Evolutionary conservation across 2,888 invertebrate genomes (phyloP), one percentile per base, ranked within the genome.

Genomic region (Phengaris arion): DNA sequence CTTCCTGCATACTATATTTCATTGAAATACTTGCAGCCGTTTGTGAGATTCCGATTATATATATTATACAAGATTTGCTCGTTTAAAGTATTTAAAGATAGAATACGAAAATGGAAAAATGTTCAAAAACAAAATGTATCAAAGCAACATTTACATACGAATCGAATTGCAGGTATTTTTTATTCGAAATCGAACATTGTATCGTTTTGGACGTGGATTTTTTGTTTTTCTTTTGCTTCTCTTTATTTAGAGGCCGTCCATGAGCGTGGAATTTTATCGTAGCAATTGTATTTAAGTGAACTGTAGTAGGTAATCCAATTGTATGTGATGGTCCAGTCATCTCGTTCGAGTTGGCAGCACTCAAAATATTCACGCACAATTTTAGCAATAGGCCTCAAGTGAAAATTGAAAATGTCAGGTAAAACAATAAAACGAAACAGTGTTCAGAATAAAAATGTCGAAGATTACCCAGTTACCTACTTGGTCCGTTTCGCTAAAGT

Each of bases 251-350:
- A 48, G 22, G 59, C 59, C 22, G 6, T 22, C 15, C 22, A 10
- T 2, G 9, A 59, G n/a, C 6, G 57, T 57, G 57, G 9, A 57
- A 15, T 22, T 59, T 59, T 59, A 59, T 22, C 22, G 59, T 4
- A 22, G 59, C 59, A 59, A 59, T 59, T 22, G 59, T 59, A 59
- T 59, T 59, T 22, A 10, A 10, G 22, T 59, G 59, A 59, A 59
- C 59, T 59, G 22, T 22, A 59, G 59, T 59, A 9, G 57, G 15
- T 57, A 59, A 59, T 59, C 10, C 59, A 59, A 59, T 59, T 59
- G 9, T 10, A 22, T 59, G 59, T 22, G 48, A 48, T 48, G 59
- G 59, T 22, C 22, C 1, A 59, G 59, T 59, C 22, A 59, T 59
- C 59, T 59, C 59, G 59, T 59, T 59, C 10, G 15, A 59, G 22